A percentile compares a stretch with the other conserved stretches of the same genome.
phyloP scores from a whole-genome alignment of 2,888 invertebrate genomes.

The Caenorhabditis wallacei region DNA sequence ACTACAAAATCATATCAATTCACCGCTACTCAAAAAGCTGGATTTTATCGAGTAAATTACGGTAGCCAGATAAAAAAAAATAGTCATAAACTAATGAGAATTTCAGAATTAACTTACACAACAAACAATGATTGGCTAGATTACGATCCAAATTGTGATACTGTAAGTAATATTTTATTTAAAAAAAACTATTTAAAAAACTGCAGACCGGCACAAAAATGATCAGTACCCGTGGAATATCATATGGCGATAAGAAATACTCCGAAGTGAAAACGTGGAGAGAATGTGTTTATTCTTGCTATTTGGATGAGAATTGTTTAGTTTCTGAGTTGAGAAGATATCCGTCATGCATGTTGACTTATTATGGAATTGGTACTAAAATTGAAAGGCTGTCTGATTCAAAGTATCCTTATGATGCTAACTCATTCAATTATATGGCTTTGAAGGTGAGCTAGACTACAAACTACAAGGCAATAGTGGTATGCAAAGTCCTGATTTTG shows the following conservation, averaged over 20 bases:
- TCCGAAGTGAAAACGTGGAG: background rate
- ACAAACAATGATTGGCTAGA: background rate
- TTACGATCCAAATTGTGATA: background rate
- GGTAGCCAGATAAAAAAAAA: too few species aligned
- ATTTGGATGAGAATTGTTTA: background rate
- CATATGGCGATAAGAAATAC: background rate
- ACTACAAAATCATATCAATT: background rate
- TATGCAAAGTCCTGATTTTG: too few species aligned
- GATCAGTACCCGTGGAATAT: too few species aligned
- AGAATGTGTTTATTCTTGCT: slow-evolving; percentile 11
- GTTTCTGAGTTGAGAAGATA: background rate
- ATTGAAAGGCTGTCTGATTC: background rate
- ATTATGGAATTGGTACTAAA: background rate
- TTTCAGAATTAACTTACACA: background rate
- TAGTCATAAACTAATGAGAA: too few species aligned
- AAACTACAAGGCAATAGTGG: too few species aligned
- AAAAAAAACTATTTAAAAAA: too few species aligned
- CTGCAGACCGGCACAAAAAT: too few species aligned
- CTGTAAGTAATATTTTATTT: background rate
- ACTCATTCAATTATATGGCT: background rate
- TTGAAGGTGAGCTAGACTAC: background rate
- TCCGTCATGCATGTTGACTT: background rate
- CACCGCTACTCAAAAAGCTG: background rate
- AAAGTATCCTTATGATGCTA: background rate
- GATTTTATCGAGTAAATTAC: too few species aligned